Evolutionary conservation across 2,888 invertebrate species (phyloP).

Genomic region (Netelia virgata): DNA sequence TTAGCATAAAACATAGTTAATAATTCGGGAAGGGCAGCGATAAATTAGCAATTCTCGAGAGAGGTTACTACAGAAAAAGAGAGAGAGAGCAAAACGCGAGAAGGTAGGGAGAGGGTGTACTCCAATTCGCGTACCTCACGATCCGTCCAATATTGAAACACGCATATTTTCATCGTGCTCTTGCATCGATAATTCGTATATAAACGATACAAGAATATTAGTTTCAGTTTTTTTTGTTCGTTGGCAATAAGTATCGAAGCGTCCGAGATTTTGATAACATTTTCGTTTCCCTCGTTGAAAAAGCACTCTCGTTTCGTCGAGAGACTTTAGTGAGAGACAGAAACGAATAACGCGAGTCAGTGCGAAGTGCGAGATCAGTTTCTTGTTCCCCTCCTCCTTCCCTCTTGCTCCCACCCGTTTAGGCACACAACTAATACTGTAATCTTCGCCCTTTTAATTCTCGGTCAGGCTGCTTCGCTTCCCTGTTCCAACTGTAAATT

Average conservation of each 20-base stretch:
- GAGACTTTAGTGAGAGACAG: background rate
- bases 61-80: background rate
- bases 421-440: constrained; percentile 49
- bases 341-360: constrained; percentile 10
- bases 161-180: constrained; percentile 6
- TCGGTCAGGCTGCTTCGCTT: constrained; percentile 42
- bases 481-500: constrained; percentile 51
- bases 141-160: constrained; percentile 61
- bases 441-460: constrained; percentile 56
- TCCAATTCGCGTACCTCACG: constrained; percentile 57
- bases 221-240: background rate
- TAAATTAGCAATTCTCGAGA: constrained; percentile 44
- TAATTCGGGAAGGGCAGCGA: constrained; percentile 47
- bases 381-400: constrained; percentile 36
- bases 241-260: background rate
- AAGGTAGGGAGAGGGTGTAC: constrained; percentile 55
- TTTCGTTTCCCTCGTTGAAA: background rate
- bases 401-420: constrained; percentile 35
- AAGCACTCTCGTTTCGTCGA: background rate
- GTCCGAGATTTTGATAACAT: constrained; percentile 2
- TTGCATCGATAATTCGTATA: constrained; percentile 34
- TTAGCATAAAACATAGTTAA: constrained; percentile 33
- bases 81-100: constrained; percentile 25
- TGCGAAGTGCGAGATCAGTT: constrained; percentile 24
- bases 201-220: constrained; percentile 2